Base-by-base conservation (phyloP, 2,113 vertebrate genomes). In the Grantiella picta region DNA sequence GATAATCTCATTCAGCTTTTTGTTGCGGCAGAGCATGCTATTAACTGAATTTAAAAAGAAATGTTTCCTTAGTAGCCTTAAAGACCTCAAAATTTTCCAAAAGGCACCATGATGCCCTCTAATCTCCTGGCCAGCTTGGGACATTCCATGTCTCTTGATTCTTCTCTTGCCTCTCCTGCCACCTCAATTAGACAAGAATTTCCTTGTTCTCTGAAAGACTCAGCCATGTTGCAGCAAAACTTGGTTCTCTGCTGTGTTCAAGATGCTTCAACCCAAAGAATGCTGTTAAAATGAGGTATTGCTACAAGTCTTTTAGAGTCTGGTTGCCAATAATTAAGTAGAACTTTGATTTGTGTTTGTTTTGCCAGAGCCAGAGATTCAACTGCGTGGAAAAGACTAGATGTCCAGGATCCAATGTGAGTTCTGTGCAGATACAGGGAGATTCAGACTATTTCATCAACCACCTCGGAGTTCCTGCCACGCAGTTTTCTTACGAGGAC, bases 371-470 rank as follows among this genome's bases (percentile, higher is more conserved):
- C 94, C 98, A 98, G 92, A 96, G 97, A 49, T 96, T 98, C 96
- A 98, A 92, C 84, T 99, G 99, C 88, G 97, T 98, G 49, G 96
- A 97, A 79, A 97, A 97, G 87, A 75, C 91, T 12, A 97, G 95
- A 71, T 99, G 99, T 89, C 93, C 96, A 3, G 97, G 93, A 90
- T 97, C 97, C 54, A 98, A 99, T 38, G 96, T 99, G 95, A 99
- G 97, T 89, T 99, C 98, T 9, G 94, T 98, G 72, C 99, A 99
- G 97, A 98, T 98, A 18, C 98, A 98, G 84, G 99, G 99, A 50
- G 99, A 99, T 93, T 95, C 98, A 5, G 96, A 98, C 92, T 99
- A 98, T 96, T 99, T 99, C 95, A 98, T 99, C 98, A 99, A 99
- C 97, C 97, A 98, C 25, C 98, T 99, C 21, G 99, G 98, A 76